These are phyloP conservation scores for Rhynchotus rufescens DNA, from an alignment of 2,797 vertebrate genomes.

Conservation along the genomic window DNA sequence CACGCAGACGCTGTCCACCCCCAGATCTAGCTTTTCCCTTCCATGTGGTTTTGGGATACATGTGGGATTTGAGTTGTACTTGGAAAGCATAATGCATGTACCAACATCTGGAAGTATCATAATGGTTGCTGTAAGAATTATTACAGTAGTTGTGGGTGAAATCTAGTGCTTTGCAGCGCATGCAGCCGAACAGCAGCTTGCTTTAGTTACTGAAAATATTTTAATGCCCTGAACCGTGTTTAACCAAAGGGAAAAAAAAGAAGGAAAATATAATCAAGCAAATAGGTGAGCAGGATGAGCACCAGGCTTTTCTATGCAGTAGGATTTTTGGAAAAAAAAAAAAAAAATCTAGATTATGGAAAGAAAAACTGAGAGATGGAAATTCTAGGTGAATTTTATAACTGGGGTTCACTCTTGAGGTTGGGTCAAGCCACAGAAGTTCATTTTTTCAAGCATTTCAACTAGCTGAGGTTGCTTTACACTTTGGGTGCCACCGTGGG, in stretches of 20 bases:
- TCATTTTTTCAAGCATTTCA: background rate
- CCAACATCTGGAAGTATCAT: slow-evolving; percentile 67
- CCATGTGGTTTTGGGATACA: slow-evolving; percentile 77
- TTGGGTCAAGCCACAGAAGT: background rate
- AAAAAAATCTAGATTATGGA: background rate
- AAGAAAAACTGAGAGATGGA: background rate
- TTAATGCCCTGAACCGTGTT: background rate
- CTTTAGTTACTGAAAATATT: slow-evolving; percentile 31
- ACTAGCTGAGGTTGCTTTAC: background rate
- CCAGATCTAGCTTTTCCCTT: slow-evolving; percentile 75
- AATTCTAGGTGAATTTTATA: background rate
- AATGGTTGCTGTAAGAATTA: slow-evolving; percentile 43
- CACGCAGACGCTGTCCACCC: slow-evolving; percentile 77
- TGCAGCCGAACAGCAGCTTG: slow-evolving; percentile 17
- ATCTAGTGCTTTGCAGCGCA: slow-evolving; percentile 18
- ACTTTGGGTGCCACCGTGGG: background rate
- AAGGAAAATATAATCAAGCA: background rate
- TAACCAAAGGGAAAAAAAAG: background rate
- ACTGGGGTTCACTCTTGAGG: background rate
- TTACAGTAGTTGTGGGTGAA: slow-evolving; percentile 11
- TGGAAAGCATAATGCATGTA: slow-evolving; percentile 51
- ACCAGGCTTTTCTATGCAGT: background rate
- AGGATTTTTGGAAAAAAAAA: background rate
- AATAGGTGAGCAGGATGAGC: background rate
- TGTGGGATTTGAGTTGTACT: slow-evolving; percentile 55